Percentiles rank a stretch among this genome's conserved stretches.
Conservation (phyloP, 2,797 vertebrate species). For the Bovichtus variegatus region DNA sequence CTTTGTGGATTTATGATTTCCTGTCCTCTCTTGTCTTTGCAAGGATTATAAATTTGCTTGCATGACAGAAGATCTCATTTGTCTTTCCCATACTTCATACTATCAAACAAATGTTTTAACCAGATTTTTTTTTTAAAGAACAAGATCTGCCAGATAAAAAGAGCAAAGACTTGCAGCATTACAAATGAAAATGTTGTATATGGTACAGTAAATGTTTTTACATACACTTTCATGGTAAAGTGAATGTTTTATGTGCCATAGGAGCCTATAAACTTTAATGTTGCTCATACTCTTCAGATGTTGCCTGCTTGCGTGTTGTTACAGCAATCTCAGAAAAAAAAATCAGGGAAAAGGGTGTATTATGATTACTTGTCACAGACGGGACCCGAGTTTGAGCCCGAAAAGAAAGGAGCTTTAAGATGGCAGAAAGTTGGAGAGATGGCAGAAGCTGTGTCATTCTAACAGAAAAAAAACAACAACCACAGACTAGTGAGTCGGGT, state of each 20-base stretch:
- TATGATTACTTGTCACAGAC: conserved; percentile 48
- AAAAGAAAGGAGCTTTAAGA: conserved; percentile 61
- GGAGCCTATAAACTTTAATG: conserved; percentile 20
- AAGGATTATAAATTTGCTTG: neutral
- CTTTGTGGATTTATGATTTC: conserved; percentile 17
- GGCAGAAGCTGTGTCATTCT: conserved; percentile 47
- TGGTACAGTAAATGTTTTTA: conserved; percentile 31
- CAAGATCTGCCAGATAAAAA: conserved; percentile 20
- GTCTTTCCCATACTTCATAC: neutral
- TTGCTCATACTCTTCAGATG: conserved; percentile 12
- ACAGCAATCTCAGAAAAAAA: conserved; percentile 19
- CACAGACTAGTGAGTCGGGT: conserved; percentile 25
- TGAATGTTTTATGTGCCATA: conserved; percentile 21
- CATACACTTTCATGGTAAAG: conserved; percentile 22
- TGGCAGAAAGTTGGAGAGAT: conserved; percentile 66
- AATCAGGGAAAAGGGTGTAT: conserved; percentile 39
- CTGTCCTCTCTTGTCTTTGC: neutral
- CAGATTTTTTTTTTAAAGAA: conserved; percentile 14
- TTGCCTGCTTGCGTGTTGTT: conserved; percentile 24
- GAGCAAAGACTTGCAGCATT: conserved; percentile 2
- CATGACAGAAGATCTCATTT: neutral
- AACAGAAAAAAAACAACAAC: conserved; percentile 13
- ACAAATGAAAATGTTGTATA: conserved; percentile 17
- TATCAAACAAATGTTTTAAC: neutral
- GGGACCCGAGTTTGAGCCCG: conserved; percentile 34